Conservation (phyloP, 2,797 vertebrate species). For the Anabas testudineus region DNA sequence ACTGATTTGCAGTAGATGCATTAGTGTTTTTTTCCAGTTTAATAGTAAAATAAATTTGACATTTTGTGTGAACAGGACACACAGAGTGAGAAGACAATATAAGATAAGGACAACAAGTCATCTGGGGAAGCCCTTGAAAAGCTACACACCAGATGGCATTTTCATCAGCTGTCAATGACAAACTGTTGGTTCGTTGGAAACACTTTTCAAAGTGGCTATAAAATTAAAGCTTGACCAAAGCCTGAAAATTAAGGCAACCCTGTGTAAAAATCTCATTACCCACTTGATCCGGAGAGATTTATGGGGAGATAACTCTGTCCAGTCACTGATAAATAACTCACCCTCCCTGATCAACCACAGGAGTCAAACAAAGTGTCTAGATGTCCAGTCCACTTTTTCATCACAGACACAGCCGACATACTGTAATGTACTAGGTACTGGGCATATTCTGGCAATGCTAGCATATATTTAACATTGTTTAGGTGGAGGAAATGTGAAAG, state of each 20-base stretch:
- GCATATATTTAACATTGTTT: not conserved
- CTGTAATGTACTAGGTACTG: not conserved
- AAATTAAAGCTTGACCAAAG: not conserved
- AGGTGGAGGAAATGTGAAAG: not conserved
- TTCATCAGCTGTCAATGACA: constrained; percentile 4
- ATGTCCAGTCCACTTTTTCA: not conserved
- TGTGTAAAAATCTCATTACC: not conserved
- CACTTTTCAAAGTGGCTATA: not conserved
- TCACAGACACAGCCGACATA: not conserved
- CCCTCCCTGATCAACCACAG: not conserved
- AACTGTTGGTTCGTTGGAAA: constrained; percentile 6
- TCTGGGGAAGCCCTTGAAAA: not conserved
- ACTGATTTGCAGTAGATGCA: not conserved
- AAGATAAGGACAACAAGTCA: not conserved
- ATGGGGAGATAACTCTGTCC: not conserved
- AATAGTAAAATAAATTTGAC: no score
- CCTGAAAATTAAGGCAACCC: not conserved
- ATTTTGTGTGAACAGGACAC: not conserved
- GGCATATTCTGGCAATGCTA: not conserved
- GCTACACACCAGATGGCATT: not conserved
- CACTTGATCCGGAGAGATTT: not conserved
- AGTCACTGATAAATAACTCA: not conserved
- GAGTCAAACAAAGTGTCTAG: constrained; percentile 13
- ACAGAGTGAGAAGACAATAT: not conserved
- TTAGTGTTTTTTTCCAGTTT: no score